Evolutionary conservation across 2,888 invertebrate genomes (phyloP), one percentile per base, ranked within the genome.

Genomic region (Camponotus fellah): DNA sequence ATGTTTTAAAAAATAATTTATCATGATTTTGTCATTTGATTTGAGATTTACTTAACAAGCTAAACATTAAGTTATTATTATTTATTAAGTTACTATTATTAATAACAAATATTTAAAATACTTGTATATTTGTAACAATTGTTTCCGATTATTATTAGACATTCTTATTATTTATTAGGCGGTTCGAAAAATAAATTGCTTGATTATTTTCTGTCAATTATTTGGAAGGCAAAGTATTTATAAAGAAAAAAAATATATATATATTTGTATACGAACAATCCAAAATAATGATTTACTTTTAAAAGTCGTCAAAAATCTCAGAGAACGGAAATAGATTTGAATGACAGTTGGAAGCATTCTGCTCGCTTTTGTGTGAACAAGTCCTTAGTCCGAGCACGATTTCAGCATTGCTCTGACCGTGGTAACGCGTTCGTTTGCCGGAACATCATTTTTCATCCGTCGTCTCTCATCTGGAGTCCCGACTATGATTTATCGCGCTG

Each of bases 401-500:
- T 86, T 60, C 75, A 65, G 53, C 74, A 64, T 87, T 85, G 77
- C 71, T 82, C 86, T 66, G 86, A 84, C 79, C 80, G 74, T 10
- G 69, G 83, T 60, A 76, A 56, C 85, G 71, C 58, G 64, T 66
- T 62, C 46, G 65, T 53, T 75, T 66, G 49, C 60, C n/a, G 74
- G 66, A 53, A 60, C 69, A 72, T 84, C 80, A 88, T 88, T 88
- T 88, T 88, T 88, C 88, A 88, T 86, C 83, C 68, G 65, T 68
- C 79, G 79, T 81, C 74, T 82, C 71, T 77, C 82, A 64, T 80
- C 84, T 77, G 46, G 72, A 80, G 46, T 60, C 46, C 60, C 75
- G 65, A 49, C 82, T 82, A 87, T 88, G 88, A 88, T 88, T 88
- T 88, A 88, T 88, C 82, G 85, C 71, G 76, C 72, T 37, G 56